Evolutionary conservation across 2,797 vertebrate genomes (phyloP).

Genomic region (Anas flavirostris): DNA sequence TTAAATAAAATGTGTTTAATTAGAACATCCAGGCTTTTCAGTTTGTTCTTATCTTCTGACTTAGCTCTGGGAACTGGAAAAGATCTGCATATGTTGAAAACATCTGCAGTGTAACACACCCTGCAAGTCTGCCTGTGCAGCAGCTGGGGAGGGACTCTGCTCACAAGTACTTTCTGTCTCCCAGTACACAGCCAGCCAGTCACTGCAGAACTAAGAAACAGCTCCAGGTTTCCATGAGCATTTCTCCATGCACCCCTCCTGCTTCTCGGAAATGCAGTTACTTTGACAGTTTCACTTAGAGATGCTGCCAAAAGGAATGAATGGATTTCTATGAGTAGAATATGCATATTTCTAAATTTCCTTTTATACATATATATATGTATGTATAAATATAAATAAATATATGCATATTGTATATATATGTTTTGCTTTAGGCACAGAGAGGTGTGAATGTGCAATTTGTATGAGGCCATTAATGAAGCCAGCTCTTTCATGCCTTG

Average conservation of each 20-base stretch:
- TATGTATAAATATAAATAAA: too few species aligned
- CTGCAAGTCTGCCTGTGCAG: background rate
- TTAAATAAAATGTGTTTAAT: background rate
- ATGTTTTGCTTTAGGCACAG: background rate
- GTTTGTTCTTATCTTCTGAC: background rate
- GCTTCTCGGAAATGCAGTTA: background rate
- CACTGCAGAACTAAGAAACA: background rate
- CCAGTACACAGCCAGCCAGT: background rate
- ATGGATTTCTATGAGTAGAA: background rate
- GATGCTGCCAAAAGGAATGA: background rate
- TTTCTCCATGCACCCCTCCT: background rate
- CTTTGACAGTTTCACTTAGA: background rate
- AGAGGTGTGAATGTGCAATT: background rate
- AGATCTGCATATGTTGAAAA: background rate
- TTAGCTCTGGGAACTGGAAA: background rate
- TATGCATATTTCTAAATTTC: background rate
- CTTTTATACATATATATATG: background rate
- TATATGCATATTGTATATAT: background rate
- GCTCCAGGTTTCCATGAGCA: rapidly evolving
- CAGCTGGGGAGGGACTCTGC: background rate
- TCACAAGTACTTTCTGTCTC: background rate
- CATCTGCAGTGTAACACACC: background rate
- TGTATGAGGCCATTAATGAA: background rate
- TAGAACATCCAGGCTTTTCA: background rate
- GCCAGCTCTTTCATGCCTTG: background rate